Base-by-base conservation (phyloP, 2,797 vertebrate genomes). In the Esox lucius region DNA sequence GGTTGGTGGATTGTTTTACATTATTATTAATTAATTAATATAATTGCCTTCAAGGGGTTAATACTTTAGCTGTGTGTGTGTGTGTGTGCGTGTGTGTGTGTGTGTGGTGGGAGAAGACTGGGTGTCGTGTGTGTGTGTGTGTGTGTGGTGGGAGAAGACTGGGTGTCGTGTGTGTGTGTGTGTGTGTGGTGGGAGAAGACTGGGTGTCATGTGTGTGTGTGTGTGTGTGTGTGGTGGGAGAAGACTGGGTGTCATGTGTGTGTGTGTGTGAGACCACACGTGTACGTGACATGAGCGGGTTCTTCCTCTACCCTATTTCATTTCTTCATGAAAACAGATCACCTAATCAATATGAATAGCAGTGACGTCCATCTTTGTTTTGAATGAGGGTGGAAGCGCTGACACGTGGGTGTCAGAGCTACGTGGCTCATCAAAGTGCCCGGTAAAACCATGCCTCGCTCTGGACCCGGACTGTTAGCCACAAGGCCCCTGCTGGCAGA, bases 401-500 rank as follows among this genome's bases (percentile, higher is more conserved):
- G 17, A 68, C 39, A 68, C 35, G 42, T 19, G 19, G 31, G 33
- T 24, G 33, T 35, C 11, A 16, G 16, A 66, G 67, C 15, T 13
- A n/a, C 35, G n/a, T 8, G 39, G 16, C 19, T 42, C 66, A 39
- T 39, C 35, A 68, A 68, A 28, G 26, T 16, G 26, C 28, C 24
- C 13, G 28, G 24, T 4, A 24, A 39, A 6, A 4, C 61, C 9
- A 12, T 48, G 35, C 62, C 56, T n/a, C 70, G 70, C 49, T 72
- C 71, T 72, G 24, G 62, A 71, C 68, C 78, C 49, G 56, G 83
- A 84, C 91, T 92, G 91, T 93, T 89, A 89, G 88, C 88, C 39
- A 3, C 3, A 39, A 39, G 35, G 35, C 35, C 35, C 35, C 92
- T 94, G 93, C 94, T 96, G 94, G 93, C 89, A 86, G 91, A 93